A percentile compares a stretch with the other conserved stretches of the same genome.
Evolutionary conservation across 2,797 vertebrate genomes (phyloP).

Genomic region (Delichon dasypus): DNA sequence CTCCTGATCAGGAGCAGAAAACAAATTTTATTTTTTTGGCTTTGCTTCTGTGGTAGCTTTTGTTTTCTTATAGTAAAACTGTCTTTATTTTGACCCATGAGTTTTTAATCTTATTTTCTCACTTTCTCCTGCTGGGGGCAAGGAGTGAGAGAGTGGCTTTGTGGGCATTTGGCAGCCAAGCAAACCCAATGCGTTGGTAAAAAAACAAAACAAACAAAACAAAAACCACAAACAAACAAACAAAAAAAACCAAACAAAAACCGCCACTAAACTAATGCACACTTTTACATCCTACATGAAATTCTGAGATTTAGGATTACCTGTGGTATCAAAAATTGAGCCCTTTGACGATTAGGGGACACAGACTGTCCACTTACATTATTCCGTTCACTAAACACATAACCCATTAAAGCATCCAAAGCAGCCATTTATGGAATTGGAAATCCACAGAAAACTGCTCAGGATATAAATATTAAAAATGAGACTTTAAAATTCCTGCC

Average conservation of each 20-base stretch:
- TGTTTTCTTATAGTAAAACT: background rate
- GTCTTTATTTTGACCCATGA: background rate
- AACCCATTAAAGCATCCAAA: background rate
- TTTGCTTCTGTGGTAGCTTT: background rate
- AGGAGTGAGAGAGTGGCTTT: background rate
- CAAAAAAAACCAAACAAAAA: too few relatives aligned
- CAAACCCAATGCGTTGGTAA: background rate
- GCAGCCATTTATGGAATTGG: background rate
- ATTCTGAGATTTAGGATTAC: background rate
- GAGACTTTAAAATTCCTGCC: background rate
- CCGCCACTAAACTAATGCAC: background rate
- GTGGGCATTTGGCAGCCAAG: background rate
- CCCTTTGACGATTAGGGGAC: background rate
- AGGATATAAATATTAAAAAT: background rate
- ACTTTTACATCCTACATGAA: background rate
- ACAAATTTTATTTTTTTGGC: rapidly evolving
- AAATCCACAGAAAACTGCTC: background rate
- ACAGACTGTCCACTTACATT: background rate
- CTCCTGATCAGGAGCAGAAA: background rate
- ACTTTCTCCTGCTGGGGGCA: background rate
- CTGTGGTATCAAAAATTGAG: background rate
- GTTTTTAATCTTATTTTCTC: background rate
- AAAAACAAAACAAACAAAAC: background rate
- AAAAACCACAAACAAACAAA: too few relatives aligned
- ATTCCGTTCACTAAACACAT: background rate